Conservation (phyloP, 64 coral and sea anemone species). For the Platygyra sinensis region DNA sequence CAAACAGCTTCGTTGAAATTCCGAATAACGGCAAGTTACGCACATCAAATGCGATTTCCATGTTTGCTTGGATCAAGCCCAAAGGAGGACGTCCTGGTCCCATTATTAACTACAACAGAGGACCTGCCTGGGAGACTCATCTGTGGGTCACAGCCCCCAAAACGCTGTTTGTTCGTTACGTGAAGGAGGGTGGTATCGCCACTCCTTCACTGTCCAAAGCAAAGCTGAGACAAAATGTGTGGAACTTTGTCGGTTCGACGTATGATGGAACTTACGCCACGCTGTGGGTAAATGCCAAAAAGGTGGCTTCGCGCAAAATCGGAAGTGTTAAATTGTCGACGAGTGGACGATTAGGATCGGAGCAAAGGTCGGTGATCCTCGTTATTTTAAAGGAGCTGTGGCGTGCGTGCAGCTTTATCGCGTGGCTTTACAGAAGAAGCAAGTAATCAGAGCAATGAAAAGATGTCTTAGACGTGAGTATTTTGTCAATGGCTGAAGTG, state of each 20-base stretch:
- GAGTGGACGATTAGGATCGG: constrained; percentile 56
- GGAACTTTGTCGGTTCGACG: constrained; percentile 73
- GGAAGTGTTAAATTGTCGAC: constrained; percentile 63
- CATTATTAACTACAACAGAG: constrained; percentile 27
- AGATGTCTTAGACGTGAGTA: constrained; percentile 54
- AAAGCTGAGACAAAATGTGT: constrained; percentile 39
- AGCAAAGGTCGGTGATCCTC: constrained; percentile 52
- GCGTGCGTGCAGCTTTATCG: constrained; percentile 76
- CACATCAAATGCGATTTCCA: constrained; percentile 59
- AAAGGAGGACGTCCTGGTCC: not conserved
- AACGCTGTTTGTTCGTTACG: constrained; percentile 53
- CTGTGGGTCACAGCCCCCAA: constrained; percentile 42
- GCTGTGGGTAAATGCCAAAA: constrained; percentile 63
- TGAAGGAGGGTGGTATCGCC: constrained; percentile 25
- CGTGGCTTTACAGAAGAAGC: constrained; percentile 35
- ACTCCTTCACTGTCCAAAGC: constrained; percentile 6
- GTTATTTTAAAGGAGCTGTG: constrained; percentile 69
- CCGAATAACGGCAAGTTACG: constrained; percentile 78
- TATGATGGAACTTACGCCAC: constrained; percentile 74
- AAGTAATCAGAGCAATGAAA: constrained; percentile 54
- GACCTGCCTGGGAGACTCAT: constrained; percentile 42
- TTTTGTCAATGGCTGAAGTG: not conserved
- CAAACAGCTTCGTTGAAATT: constrained; percentile 80
- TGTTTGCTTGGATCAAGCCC: constrained; percentile 69
- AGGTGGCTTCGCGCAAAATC: constrained; percentile 63